Evolutionary conservation across 2,888 invertebrate species (phyloP).

Genomic region (Caenorhabditis sp.): DNA sequence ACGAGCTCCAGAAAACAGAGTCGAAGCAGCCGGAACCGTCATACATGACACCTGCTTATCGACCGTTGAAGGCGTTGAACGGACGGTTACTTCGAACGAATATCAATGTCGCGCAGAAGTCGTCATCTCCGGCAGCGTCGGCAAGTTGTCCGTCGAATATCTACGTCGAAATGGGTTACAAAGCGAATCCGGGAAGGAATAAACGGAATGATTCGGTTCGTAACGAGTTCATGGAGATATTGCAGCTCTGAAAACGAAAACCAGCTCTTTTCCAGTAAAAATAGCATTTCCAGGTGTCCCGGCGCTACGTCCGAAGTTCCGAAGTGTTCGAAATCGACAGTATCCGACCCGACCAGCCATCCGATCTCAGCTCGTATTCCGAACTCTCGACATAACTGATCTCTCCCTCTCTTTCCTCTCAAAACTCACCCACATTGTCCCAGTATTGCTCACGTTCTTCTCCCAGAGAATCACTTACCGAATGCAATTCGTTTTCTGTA

Average conservation of each 20-base stretch:
- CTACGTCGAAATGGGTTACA: conserved; percentile 81
- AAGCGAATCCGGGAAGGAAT: conserved; percentile 74
- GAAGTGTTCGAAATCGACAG: conserved; percentile 63
- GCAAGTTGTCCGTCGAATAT: conserved; percentile 77
- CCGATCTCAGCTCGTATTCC: conserved; percentile 27
- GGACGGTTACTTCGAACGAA: conserved; percentile 96
- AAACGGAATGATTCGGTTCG: conserved; percentile 57
- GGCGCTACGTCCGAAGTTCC: conserved; percentile 32
- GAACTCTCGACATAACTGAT: not conserved
- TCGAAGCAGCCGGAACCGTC: conserved; percentile 74
- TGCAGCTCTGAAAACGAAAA: no score
- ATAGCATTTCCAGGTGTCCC: conserved; percentile 39
- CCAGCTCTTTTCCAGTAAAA: no score
- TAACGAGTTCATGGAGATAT: no score
- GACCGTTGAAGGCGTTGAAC: conserved; percentile 94
- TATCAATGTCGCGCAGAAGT: conserved; percentile 89
- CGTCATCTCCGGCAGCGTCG: conserved; percentile 11
- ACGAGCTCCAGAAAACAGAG: conserved; percentile 80
- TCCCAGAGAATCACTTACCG: conserved; percentile 34
- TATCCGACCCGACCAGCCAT: conserved; percentile 46
- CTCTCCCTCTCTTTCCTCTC: not conserved
- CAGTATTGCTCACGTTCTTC: conserved; percentile 35
- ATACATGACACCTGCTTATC: conserved; percentile 88
- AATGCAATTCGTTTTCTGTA: conserved; percentile 17
- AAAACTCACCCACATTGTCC: conserved; percentile 3